Base-by-base conservation (phyloP, 2,113 vertebrate genomes). In the Girardinichthys multiradiatus region DNA sequence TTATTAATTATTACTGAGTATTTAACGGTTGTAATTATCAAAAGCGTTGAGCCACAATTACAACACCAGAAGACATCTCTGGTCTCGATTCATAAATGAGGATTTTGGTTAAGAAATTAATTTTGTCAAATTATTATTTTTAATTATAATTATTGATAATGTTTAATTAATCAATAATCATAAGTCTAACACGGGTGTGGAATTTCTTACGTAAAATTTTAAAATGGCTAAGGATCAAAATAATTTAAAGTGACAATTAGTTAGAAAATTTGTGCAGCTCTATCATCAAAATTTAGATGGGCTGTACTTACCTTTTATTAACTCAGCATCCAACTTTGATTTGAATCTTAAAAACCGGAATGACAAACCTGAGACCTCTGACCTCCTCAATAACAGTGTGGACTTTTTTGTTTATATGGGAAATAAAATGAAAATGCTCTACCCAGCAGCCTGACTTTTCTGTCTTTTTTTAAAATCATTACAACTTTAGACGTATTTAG, bases 141-240 rank as follows among this genome's bases (percentile, higher is more conserved):
- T n/a, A n/a, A n/a, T n/a, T n/a, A n/a, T n/a, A n/a, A n/a, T n/a
- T n/a, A n/a, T n/a, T n/a, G n/a, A n/a, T n/a, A n/a, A n/a, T n/a
- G n/a, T n/a, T n/a, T n/a, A n/a, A n/a, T n/a, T n/a, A n/a, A n/a
- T n/a, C n/a, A n/a, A n/a, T n/a, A n/a, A n/a, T n/a, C n/a, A n/a
- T n/a, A n/a, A n/a, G n/a, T n/a, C n/a, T n/a, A n/a, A n/a, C n/a
- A 58, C 31, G 61, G 5, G n/a, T 64, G n/a, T 42, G 13, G 14
- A 42, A 42, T 64, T n/a, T 64, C n/a, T 63, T n/a, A 1, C 71
- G 28, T 27, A 19, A 17, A 48, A 65, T 64, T 70, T 71, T 45
- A 54, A 84, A 66, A 45, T 60, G 12, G 65, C 61, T 64, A 15
- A 35, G 45, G 33, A 79, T 74, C 10, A 82, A 66, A 70, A 64